phyloP scores from a whole-genome alignment of 2,113 vertebrate genomes.

The Trematomus loennbergii region DNA sequence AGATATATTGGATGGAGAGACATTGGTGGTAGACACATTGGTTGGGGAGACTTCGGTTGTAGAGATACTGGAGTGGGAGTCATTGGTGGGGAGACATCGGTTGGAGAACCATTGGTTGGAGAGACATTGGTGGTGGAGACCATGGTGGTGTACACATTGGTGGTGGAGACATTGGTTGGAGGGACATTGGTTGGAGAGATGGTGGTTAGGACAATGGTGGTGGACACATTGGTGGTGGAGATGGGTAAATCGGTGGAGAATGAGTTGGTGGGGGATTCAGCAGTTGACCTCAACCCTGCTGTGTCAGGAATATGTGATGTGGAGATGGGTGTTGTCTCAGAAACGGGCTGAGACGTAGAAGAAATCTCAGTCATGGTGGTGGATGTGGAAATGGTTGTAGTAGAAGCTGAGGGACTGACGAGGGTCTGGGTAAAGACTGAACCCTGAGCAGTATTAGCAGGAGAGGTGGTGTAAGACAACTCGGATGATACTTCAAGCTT shows the following conservation, averaged over 20 bases:
- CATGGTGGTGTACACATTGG: not conserved
- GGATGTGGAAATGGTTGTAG: not conserved
- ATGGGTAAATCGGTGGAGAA: not conserved
- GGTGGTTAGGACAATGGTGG: not conserved
- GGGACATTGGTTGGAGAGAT: not conserved
- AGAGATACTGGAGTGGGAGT: not conserved
- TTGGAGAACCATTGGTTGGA: not conserved
- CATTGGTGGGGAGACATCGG: not conserved
- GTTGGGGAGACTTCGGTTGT: not conserved
- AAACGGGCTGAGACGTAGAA: not conserved
- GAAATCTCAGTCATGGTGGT: too few relatives aligned
- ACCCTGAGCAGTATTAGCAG: not conserved
- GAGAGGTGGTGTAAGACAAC: slow-evolving; percentile 6
- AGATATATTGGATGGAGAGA: not conserved
- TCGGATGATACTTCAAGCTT: not conserved
- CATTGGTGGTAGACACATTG: not conserved
- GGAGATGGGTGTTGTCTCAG: not conserved
- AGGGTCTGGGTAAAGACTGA: not conserved
- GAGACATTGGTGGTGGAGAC: not conserved
- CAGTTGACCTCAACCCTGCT: not conserved
- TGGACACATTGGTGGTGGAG: not conserved
- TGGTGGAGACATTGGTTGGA: not conserved
- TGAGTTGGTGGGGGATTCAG: not conserved
- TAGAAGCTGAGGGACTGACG: not conserved
- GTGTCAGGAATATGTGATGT: not conserved